A percentile compares a stretch with the other conserved stretches of the same genome.
Conservation (phyloP, 2,113 vertebrate species). For the Zingel zingel region DNA sequence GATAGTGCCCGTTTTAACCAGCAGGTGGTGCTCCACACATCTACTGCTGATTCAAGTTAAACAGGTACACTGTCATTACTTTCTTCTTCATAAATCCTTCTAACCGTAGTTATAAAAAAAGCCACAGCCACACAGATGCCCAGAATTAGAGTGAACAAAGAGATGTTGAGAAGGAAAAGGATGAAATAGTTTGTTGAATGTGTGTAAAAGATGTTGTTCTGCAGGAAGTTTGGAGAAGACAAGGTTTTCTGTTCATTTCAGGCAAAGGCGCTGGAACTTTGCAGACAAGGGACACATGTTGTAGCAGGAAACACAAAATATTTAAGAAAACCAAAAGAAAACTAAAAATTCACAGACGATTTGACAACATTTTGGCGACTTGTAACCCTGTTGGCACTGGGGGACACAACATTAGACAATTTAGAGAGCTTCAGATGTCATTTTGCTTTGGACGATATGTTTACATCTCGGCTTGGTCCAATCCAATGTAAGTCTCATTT, state of each 20-base stretch:
- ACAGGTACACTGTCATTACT: not conserved
- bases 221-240: conserved; percentile 14
- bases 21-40: conserved; percentile 58
- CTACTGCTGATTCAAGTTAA: conserved; percentile 1
- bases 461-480: conserved; percentile 47
- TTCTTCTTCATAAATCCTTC: conserved; percentile 17
- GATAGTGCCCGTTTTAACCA: conserved; percentile 31
- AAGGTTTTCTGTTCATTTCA: conserved; percentile 14
- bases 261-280: conserved; percentile 13
- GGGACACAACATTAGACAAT: conserved; percentile 41
- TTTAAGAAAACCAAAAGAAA: conserved; percentile 38
- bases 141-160: not conserved
- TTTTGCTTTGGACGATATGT: conserved; percentile 38
- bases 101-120: not conserved
- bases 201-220: conserved; percentile 7
- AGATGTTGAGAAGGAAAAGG: conserved; percentile 14
- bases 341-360: conserved; percentile 46
- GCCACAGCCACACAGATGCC: conserved; percentile 4
- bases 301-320: conserved; percentile 28
- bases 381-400: conserved; percentile 64
- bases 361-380: conserved; percentile 64
- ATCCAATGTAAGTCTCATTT: conserved; percentile 25
- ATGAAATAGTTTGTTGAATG: conserved; percentile 15
- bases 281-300: conserved; percentile 36
- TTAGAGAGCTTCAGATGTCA: conserved; percentile 29